Evolutionary conservation across 2,113 vertebrate genomes (phyloP).

Genomic region (Procavia capensis): DNA sequence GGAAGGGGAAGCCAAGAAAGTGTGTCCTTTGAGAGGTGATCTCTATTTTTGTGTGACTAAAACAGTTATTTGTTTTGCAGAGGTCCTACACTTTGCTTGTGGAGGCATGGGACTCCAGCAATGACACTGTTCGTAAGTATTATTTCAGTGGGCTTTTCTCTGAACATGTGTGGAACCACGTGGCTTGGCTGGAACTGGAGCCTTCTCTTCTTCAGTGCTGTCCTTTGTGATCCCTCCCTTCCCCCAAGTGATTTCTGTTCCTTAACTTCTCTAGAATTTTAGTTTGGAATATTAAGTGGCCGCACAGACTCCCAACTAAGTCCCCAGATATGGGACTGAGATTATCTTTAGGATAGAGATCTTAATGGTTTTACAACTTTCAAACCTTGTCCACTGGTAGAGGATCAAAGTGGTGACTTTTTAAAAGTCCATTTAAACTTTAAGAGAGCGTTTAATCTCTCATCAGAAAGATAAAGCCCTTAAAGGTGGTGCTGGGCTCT

Average conservation of each 20-base stretch:
- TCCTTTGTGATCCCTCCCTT: background rate
- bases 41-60: constrained; percentile 44
- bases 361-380: constrained; percentile 82
- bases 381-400: constrained; percentile 76
- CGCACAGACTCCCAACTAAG: constrained; percentile 51
- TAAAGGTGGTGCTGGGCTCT: constrained; percentile 62
- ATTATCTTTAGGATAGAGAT: constrained; percentile 78
- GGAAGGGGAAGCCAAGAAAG: background rate
- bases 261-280: constrained; percentile 24
- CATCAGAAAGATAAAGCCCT: constrained; percentile 79
- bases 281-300: constrained; percentile 68
- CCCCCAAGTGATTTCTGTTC: background rate
- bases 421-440: constrained; percentile 83
- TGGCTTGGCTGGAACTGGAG: background rate
- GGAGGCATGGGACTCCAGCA: constrained; percentile 97
- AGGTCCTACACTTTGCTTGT: constrained; percentile 98
- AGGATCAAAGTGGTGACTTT: constrained; percentile 82
- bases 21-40: background rate
- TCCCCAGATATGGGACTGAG: constrained; percentile 63
- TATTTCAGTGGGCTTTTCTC: background rate
- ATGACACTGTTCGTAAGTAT: constrained; percentile 96
- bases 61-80: constrained; percentile 89
- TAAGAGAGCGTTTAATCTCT: constrained; percentile 80
- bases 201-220: background rate
- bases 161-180: background rate